Conservation (phyloP, 2,797 vertebrate species). For the Parotocinclus haroldoi region DNA sequence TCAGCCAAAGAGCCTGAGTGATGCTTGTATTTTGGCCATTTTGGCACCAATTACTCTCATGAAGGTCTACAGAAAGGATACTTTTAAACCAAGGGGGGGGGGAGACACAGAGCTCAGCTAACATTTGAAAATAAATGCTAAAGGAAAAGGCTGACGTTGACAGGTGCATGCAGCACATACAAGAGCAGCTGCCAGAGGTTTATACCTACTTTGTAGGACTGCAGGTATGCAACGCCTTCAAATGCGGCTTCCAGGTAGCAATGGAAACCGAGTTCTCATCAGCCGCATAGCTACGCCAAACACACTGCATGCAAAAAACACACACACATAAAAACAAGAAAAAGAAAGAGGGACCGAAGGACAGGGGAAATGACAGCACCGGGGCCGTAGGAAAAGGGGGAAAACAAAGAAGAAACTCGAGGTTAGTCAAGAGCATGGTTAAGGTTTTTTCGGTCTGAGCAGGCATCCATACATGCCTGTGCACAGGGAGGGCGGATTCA, state of each 20-base stretch:
- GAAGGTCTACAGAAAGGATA: no score
- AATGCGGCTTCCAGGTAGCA: slow-evolving; percentile 99
- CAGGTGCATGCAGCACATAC: background rate
- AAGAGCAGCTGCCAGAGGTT: slow-evolving; percentile 66
- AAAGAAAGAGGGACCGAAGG: background rate
- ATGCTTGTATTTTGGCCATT: no score
- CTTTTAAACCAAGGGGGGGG: no score
- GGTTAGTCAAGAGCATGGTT: slow-evolving; percentile 39
- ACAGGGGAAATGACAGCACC: no score
- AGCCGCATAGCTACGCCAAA: slow-evolving; percentile 92
- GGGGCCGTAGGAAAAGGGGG: slow-evolving; percentile 4
- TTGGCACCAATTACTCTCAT: no score
- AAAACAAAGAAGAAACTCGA: slow-evolving; percentile 13
- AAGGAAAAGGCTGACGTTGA: no score
- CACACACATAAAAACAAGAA: slow-evolving; percentile 11
- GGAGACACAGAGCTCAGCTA: no score
- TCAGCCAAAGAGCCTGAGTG: no score
- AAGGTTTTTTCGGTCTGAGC: slow-evolving; percentile 45
- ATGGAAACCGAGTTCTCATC: slow-evolving; percentile 99
- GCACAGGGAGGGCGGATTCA: slow-evolving; percentile 67
- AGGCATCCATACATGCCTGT: slow-evolving; percentile 73
- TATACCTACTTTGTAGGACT: slow-evolving; percentile 97
- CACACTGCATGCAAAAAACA: slow-evolving; percentile 40
- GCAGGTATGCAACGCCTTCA: slow-evolving; percentile 98
- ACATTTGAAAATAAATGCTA: no score